These are phyloP conservation scores for Caerostris extrusa DNA, from an alignment of 1,140 invertebrate genomes.

Conservation along the genomic window DNA sequence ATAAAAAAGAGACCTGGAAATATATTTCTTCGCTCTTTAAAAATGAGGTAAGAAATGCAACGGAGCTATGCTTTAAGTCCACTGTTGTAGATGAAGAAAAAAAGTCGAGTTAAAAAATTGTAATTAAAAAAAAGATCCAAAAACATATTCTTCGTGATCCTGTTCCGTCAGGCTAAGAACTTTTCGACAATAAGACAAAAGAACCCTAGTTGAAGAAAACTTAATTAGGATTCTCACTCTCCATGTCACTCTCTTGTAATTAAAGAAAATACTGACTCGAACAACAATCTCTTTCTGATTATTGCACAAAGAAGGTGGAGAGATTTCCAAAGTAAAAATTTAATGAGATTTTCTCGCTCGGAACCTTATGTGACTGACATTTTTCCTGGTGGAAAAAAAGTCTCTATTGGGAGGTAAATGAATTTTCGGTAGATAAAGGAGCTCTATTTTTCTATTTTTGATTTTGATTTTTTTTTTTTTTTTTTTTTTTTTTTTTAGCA, in stretches of 20 bases:
- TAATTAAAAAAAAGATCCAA: conserved; percentile 4
- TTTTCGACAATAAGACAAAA: conserved; percentile 45
- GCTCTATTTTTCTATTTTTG: neutral
- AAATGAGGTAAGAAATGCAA: too few relatives aligned
- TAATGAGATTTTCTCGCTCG: conserved; percentile 62
- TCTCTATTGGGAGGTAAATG: conserved; percentile 43
- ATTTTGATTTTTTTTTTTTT: neutral
- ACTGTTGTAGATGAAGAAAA: neutral
- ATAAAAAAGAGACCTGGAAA: too few relatives aligned
- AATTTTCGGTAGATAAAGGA: conserved; percentile 48
- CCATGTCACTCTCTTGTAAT: conserved; percentile 66
- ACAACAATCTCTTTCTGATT: conserved; percentile 73
- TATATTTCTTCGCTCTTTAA: too few relatives aligned
- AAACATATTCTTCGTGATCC: conserved; percentile 26
- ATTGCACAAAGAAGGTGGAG: conserved; percentile 45
- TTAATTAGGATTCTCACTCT: conserved; percentile 70
- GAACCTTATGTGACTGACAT: conserved; percentile 54
- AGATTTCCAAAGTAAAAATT: conserved; percentile 33
- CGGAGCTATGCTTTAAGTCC: too few relatives aligned
- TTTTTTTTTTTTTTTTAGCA: neutral
- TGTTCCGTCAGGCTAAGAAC: neutral
- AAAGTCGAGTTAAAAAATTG: neutral
- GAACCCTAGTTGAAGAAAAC: conserved; percentile 45
- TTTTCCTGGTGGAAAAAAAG: neutral
- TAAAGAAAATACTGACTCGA: conserved; percentile 74